Evolutionary conservation across 2,888 invertebrate species (phyloP).

Genomic region (Stratiomys singularior): DNA sequence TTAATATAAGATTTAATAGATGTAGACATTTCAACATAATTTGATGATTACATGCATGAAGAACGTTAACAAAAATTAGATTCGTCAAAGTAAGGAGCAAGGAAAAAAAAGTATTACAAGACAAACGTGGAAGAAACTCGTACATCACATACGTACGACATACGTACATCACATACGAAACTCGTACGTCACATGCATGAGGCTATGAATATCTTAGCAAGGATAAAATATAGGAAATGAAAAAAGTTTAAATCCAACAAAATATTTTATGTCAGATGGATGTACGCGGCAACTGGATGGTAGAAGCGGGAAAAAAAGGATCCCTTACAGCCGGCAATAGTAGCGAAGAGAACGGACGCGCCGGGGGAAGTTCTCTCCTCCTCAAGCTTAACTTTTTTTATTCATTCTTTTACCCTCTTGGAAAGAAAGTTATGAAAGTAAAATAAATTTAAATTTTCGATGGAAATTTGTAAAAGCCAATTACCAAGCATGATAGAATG

Average conservation of each 20-base stretch:
- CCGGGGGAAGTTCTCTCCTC: background rate
- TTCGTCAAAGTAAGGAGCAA: slow-evolving; percentile 2
- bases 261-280: slow-evolving; percentile 19
- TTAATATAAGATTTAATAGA: slow-evolving; percentile 32
- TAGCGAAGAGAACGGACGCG: background rate
- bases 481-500: slow-evolving; percentile 31
- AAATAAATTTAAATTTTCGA: slow-evolving; percentile 40
- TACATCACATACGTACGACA: background rate
- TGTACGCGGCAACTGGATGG: background rate
- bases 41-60: slow-evolving; percentile 42
- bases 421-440: slow-evolving; percentile 25
- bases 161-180: background rate
- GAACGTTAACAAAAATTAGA: slow-evolving; percentile 17
- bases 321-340: background rate
- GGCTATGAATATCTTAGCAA: background rate
- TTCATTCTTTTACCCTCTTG: background rate
- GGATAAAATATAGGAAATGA: slow-evolving; percentile 5
- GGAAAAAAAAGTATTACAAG: background rate
- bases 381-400: slow-evolving; percentile 3
- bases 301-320: background rate
- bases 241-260: slow-evolving; percentile 30
- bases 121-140: background rate
- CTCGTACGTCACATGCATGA: background rate
- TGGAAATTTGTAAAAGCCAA: slow-evolving; percentile 40
- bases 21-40: slow-evolving; percentile 42